phyloP scores from a whole-genome alignment of 2,113 vertebrate genomes.

The Micromys minutus region DNA sequence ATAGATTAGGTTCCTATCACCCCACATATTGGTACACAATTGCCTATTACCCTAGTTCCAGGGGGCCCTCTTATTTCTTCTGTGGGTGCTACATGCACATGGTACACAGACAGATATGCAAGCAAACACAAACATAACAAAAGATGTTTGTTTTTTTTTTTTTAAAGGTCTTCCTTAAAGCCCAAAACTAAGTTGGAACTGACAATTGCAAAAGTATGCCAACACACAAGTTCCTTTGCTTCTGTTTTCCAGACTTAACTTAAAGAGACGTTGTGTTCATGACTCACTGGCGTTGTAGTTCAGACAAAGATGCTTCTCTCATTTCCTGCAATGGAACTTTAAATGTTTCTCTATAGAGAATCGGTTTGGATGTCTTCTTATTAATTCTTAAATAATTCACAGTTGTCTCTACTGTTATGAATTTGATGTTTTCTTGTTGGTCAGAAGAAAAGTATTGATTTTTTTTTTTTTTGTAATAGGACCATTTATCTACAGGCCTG shows the following conservation, averaged over 20 bases:
- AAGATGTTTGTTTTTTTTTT: background rate
- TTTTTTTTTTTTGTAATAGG: background rate
- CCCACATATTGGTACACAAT: background rate
- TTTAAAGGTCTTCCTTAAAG: background rate
- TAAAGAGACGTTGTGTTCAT: background rate
- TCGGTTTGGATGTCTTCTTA: background rate
- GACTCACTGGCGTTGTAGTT: constrained; percentile 24
- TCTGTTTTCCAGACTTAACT: background rate
- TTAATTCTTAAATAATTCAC: constrained; percentile 37
- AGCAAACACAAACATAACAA: background rate
- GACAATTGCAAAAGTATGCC: background rate
- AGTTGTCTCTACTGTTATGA: constrained; percentile 33
- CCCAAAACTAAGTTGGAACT: constrained; percentile 23
- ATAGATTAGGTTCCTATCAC: background rate
- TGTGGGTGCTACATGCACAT: background rate
- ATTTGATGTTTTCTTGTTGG: constrained; percentile 42
- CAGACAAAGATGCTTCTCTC: constrained; percentile 18
- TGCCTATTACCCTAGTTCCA: background rate
- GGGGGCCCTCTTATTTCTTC: background rate
- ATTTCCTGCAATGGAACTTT: background rate
- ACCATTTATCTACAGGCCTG: background rate
- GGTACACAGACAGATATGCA: background rate
- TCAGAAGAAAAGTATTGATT: constrained; percentile 17
- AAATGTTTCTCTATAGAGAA: constrained; percentile 12
- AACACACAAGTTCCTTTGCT: constrained; percentile 9